A percentile compares a stretch with the other conserved stretches of the same genome.
These are phyloP conservation scores for Parasteatoda lunata DNA, from an alignment of 2,888 invertebrate species.

Conservation along the genomic window DNA sequence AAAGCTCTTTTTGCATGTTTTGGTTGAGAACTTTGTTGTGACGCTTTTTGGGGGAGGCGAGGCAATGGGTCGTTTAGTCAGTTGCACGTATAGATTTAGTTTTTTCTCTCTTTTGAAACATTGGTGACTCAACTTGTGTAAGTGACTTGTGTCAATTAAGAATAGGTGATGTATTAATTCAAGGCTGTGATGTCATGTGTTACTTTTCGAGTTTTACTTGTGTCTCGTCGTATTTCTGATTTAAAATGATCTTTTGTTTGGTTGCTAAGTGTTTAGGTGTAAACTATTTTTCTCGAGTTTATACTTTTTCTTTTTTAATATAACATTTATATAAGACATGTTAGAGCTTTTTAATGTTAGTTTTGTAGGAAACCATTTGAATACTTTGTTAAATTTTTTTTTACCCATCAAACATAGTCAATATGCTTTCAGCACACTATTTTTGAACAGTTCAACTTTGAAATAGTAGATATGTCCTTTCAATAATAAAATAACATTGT, in stretches of 20 bases:
- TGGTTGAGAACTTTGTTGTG: conserved; percentile 4
- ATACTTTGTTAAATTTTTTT: too few relatives aligned
- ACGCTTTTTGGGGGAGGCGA: conserved; percentile 1
- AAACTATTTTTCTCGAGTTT: too few relatives aligned
- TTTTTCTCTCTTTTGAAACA: not conserved
- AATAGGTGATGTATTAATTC: not conserved
- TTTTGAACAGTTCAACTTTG: too few relatives aligned
- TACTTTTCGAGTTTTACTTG: not conserved
- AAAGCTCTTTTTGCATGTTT: too few relatives aligned
- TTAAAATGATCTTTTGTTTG: not conserved
- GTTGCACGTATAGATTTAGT: not conserved
- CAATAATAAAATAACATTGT: too few relatives aligned
- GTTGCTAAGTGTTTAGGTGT: not conserved
- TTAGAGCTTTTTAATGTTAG: too few relatives aligned
- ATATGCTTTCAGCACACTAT: too few relatives aligned
- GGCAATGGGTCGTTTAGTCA: conserved; percentile 32
- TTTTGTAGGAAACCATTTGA: too few relatives aligned
- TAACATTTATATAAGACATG: too few relatives aligned
- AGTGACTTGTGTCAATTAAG: not conserved
- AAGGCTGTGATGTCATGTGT: not conserved
- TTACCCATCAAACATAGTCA: too few relatives aligned
- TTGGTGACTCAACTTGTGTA: conserved; percentile 2
- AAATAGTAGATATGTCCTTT: too few relatives aligned
- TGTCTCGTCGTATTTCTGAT: not conserved
- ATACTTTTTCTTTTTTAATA: too few relatives aligned